A percentile compares a stretch with the other conserved stretches of the same genome.
These are phyloP conservation scores for Hedychridium roseum DNA, from an alignment of 2,888 invertebrate species.

Conservation along the genomic window DNA sequence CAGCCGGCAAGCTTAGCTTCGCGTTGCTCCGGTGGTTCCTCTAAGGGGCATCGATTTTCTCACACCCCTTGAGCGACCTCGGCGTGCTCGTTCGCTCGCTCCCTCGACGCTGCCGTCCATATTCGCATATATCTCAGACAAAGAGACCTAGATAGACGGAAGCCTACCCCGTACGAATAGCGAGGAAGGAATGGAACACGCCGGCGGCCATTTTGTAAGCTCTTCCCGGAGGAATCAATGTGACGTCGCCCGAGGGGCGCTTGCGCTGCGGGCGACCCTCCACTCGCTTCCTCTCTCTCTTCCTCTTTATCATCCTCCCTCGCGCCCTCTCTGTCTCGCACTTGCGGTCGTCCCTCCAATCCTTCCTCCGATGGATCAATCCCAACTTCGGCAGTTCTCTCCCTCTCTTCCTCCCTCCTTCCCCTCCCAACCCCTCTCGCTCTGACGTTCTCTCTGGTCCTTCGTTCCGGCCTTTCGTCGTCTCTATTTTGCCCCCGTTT, in stretches of 20 bases:
- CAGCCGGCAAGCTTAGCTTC: conserved; percentile 6
- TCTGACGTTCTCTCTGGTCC: neutral
- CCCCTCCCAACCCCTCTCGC: neutral
- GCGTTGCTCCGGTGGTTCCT: conserved; percentile 38
- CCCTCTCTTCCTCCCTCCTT: neutral
- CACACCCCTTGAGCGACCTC: conserved; percentile 33
- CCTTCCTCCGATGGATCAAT: conserved; percentile 1
- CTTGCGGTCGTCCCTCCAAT: conserved; percentile 10
- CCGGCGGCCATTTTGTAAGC: conserved; percentile 65
- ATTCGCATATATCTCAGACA: conserved; percentile 53
- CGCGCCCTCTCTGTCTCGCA: conserved; percentile 4
- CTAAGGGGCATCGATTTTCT: conserved; percentile 62
- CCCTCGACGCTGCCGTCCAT: conserved; percentile 34
- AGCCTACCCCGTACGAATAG: conserved; percentile 49
- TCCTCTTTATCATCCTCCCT: conserved; percentile 2
- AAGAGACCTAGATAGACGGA: conserved; percentile 55
- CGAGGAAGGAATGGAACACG: conserved; percentile 58
- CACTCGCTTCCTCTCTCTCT: conserved; percentile 47
- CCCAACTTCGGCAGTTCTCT: conserved; percentile 5
- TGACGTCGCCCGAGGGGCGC: conserved; percentile 64
- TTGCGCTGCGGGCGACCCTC: conserved; percentile 60
- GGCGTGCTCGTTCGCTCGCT: conserved; percentile 17
- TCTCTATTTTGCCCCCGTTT: conserved; percentile 6
- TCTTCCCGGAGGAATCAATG: conserved; percentile 64
- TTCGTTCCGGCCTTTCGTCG: conserved; percentile 4